A percentile compares a stretch with the other conserved stretches of the same genome.
Evolutionary conservation across 2,888 invertebrate genomes (phyloP).

Genomic region (Eupithecia pulchellata): DNA sequence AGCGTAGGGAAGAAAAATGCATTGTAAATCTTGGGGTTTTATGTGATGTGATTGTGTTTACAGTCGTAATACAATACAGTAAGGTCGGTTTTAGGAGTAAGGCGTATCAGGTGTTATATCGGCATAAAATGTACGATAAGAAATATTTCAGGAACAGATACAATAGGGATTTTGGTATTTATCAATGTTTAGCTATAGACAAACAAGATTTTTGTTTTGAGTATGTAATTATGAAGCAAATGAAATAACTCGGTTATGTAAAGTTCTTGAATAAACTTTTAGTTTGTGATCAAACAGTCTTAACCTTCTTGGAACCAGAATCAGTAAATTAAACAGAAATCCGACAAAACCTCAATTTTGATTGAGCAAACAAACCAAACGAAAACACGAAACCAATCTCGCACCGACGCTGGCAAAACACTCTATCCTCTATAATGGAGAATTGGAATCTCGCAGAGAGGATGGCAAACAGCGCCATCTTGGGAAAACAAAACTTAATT

Average conservation of each 20-base stretch:
- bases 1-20: slow-evolving; percentile 32
- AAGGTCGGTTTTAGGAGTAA: slow-evolving; percentile 4
- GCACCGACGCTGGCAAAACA: slow-evolving; percentile 63
- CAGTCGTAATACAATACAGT: slow-evolving; percentile 8
- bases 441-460: slow-evolving; percentile 74
- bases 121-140: not conserved
- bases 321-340: slow-evolving; percentile 24
- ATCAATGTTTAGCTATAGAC: not conserved
- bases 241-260: not conserved
- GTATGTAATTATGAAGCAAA: not conserved
- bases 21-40: slow-evolving; percentile 14
- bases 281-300: not conserved
- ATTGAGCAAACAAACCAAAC: slow-evolving; percentile 62
- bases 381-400: slow-evolving; percentile 72
- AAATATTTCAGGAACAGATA: not conserved
- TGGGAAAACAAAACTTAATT: slow-evolving; percentile 57
- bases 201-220: not conserved
- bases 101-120: not conserved
- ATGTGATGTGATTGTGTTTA: slow-evolving; percentile 4
- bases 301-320: slow-evolving; percentile 16
- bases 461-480: slow-evolving; percentile 68
- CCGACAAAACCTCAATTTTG: slow-evolving; percentile 59
- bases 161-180: not conserved
- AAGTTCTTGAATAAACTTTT: not conserved
- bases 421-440: slow-evolving; percentile 65